Conservation (phyloP, 2,113 vertebrate species). For the Corvus hawaiiensis region DNA sequence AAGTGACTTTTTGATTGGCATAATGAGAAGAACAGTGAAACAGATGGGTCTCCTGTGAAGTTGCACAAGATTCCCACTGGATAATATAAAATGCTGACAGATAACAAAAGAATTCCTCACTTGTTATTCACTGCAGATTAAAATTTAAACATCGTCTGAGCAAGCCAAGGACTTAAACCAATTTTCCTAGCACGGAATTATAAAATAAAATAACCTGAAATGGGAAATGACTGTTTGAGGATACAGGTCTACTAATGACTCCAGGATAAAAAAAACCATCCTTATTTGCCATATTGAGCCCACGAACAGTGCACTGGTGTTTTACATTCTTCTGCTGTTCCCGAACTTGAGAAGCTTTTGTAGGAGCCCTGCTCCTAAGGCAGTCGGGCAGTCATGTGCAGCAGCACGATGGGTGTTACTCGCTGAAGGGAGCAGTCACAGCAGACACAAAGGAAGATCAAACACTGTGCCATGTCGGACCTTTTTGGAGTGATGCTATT, state of each 20-base stretch:
- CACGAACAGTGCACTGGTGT: background rate
- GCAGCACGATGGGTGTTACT: fast-evolving
- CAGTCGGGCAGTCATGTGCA: background rate
- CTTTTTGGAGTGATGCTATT: background rate
- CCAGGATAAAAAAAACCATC: background rate
- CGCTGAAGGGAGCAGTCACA: background rate
- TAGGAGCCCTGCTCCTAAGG: background rate
- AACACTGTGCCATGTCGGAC: background rate
- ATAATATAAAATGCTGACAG: constrained; percentile 71
- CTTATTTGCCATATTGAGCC: background rate
- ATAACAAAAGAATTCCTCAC: constrained; percentile 37
- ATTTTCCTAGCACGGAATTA: background rate
- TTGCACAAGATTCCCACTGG: constrained; percentile 59
- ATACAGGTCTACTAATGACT: background rate
- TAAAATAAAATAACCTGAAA: background rate
- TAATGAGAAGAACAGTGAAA: constrained; percentile 46
- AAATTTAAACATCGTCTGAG: constrained; percentile 66
- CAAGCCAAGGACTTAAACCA: background rate
- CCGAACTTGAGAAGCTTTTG: background rate
- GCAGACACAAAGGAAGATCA: background rate
- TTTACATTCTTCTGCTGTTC: background rate
- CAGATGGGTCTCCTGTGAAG: constrained; percentile 61
- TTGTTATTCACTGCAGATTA: constrained; percentile 66
- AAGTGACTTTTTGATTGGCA: constrained; percentile 57
- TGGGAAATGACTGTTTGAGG: background rate